Conservation (phyloP, 1,140 invertebrate species). For the Piezodorus guildinii region DNA sequence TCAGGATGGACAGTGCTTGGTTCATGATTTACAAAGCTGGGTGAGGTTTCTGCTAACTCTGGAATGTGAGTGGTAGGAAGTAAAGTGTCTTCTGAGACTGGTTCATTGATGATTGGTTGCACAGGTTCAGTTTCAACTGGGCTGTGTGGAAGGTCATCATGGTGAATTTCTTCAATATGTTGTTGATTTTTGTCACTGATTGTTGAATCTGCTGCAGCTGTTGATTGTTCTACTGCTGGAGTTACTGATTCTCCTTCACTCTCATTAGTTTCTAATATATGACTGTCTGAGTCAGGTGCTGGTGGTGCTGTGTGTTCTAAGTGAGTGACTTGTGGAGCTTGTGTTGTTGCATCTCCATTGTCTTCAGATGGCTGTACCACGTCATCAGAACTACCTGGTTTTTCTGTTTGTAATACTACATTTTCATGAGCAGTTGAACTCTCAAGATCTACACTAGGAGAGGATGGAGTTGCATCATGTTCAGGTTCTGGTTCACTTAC, state of each 20-base stretch:
- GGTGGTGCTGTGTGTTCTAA: constrained; percentile 4
- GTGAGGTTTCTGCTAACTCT: background rate
- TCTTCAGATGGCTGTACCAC: constrained; percentile 12
- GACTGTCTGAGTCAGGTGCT: constrained; percentile 16
- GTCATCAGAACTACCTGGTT: no score
- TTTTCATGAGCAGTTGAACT: no score
- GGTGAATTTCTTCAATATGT: background rate
- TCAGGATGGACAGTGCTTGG: no score
- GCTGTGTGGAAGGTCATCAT: constrained; percentile 7
- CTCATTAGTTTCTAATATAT: constrained; percentile 26
- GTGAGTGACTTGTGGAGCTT: constrained; percentile 9
- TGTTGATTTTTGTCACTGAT: background rate
- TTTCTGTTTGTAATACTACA: no score
- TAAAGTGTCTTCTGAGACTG: background rate
- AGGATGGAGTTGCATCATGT: no score
- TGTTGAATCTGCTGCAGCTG: background rate
- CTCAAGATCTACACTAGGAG: no score
- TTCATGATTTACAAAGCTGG: no score
- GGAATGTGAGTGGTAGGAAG: background rate
- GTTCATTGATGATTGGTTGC: no score
- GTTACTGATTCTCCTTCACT: constrained; percentile 22
- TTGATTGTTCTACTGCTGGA: constrained; percentile 16
- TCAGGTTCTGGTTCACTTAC: no score
- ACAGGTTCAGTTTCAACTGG: constrained; percentile 1
- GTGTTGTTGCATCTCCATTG: constrained; percentile 14